Conservation (phyloP, 2,888 invertebrate genomes). For the Protophormia terraenovae region DNA sequence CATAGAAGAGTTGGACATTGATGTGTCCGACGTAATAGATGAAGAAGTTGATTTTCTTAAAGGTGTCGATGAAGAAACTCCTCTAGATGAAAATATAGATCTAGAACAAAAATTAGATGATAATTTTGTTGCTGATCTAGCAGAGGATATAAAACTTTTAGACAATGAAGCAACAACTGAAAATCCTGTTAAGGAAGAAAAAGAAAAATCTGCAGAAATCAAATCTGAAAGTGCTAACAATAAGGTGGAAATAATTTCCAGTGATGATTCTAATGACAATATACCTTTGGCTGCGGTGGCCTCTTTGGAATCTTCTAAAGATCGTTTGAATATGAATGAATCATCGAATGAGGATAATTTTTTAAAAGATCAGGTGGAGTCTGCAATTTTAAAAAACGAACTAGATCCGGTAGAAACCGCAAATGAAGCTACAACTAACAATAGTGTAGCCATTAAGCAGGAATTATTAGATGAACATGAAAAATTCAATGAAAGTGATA, state of each 20-base stretch:
- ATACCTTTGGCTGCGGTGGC: constrained; percentile 77
- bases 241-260: constrained; percentile 74
- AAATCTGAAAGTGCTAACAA: constrained; percentile 8
- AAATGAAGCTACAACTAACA: constrained; percentile 42
- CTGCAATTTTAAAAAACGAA: constrained; percentile 61
- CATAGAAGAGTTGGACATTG: constrained; percentile 79
- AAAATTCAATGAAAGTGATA: constrained; percentile 37
- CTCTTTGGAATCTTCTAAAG: constrained; percentile 74
- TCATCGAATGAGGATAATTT: constrained; percentile 50
- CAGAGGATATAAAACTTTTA: constrained; percentile 10
- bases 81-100: constrained; percentile 39
- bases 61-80: constrained; percentile 71
- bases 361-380: constrained; percentile 69
- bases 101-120: constrained; percentile 69
- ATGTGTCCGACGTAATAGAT: constrained; percentile 78
- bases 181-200: not conserved
- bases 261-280: constrained; percentile 80
- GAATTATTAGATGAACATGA: constrained; percentile 47
- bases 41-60: constrained; percentile 79
- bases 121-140: constrained; percentile 15
- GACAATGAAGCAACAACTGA: not conserved
- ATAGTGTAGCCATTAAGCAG: constrained; percentile 33
- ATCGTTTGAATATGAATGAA: constrained; percentile 68
- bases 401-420: constrained; percentile 21
- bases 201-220: not conserved